Percentiles rank a stretch among this genome's conserved stretches.
Conservation (phyloP, 2,797 vertebrate genomes). For the Avahi laniger region DNA sequence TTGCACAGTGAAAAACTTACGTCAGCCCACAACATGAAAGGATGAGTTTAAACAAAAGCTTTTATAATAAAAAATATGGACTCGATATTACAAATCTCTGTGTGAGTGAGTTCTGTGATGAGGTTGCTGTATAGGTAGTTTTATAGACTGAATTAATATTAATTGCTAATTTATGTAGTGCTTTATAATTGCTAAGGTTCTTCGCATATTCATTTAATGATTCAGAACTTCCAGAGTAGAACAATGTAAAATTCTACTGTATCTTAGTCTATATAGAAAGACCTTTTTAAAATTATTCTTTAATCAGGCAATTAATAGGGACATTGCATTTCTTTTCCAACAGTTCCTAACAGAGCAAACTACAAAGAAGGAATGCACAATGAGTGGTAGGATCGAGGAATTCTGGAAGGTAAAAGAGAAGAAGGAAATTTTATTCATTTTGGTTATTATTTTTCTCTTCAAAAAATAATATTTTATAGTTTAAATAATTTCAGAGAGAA, state of each 20-base stretch:
- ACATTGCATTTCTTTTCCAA: background rate
- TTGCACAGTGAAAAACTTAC: background rate
- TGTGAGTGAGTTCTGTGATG: background rate
- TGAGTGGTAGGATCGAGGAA: background rate
- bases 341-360: background rate
- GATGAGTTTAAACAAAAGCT: background rate
- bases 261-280: background rate
- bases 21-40: background rate
- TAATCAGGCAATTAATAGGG: background rate
- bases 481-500: conserved; percentile 8
- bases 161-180: background rate
- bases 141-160: background rate
- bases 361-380: background rate
- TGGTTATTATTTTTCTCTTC: background rate
- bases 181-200: background rate
- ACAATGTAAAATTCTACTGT: background rate
- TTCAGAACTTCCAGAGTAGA: background rate
- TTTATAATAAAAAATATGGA: background rate
- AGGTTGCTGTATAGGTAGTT: background rate
- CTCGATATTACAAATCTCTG: background rate
- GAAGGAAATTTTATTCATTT: conserved; percentile 10
- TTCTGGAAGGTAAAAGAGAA: background rate
- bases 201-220: background rate
- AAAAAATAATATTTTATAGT: background rate
- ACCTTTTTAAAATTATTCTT: background rate